A percentile compares a stretch with the other conserved stretches of the same genome.
phyloP scores from a whole-genome alignment of 2,113 vertebrate species.

The Pygoscelis antarcticus region DNA sequence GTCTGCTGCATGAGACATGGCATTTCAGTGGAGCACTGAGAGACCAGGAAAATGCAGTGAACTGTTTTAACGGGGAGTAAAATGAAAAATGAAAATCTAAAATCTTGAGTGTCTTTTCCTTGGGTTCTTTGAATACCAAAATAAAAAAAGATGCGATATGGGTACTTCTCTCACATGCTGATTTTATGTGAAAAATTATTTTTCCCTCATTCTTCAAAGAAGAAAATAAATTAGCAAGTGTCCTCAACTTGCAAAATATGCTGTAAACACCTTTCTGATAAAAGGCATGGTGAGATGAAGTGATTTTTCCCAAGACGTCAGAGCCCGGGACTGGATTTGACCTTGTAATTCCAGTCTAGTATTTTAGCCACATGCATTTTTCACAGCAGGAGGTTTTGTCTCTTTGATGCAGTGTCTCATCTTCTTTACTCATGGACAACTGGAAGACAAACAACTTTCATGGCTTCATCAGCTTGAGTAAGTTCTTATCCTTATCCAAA shows the following conservation, averaged over 20 bases:
- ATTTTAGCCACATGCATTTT: neutral
- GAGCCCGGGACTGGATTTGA: neutral
- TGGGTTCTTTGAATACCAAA: neutral
- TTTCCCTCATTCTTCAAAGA: neutral
- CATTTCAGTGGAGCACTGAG: neutral
- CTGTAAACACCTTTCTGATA: neutral
- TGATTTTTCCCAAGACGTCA: neutral
- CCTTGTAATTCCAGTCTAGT: neutral
- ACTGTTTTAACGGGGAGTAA: neutral
- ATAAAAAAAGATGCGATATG: neutral
- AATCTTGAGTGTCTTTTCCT: neutral
- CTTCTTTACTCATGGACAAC: neutral
- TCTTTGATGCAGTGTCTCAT: neutral
- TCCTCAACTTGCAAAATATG: neutral
- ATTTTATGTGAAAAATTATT: neutral
- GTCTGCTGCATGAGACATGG: fast-evolving
- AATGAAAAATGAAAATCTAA: neutral
- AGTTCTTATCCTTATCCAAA: neutral
- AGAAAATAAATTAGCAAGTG: neutral
- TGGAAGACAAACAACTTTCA: neutral
- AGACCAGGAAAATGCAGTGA: neutral
- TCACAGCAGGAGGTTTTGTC: neutral
- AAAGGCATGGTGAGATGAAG: neutral
- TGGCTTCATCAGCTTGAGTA: neutral
- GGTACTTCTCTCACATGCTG: neutral